phyloP scores from a whole-genome alignment of 1,140 invertebrate genomes.

The Aphelenchoides besseyi region DNA sequence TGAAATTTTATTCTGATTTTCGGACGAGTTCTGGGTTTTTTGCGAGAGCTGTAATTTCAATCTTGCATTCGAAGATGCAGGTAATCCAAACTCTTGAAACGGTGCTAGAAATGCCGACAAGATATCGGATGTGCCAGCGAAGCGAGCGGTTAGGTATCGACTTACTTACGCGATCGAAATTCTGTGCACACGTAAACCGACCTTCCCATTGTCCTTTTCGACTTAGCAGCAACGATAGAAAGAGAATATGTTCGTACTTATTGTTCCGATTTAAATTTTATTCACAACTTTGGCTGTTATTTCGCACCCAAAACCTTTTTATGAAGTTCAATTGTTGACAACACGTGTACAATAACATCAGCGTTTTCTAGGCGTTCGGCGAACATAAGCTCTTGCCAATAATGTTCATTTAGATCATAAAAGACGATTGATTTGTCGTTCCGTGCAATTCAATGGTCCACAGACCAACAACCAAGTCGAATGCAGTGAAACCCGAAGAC shows the following conservation, averaged over 20 bases:
- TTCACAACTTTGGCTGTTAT: neutral
- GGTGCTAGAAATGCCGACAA: neutral
- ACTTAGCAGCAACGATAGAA: neutral
- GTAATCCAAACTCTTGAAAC: slow-evolving; percentile 1
- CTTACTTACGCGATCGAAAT: neutral
- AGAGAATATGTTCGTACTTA: neutral
- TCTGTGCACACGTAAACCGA: neutral
- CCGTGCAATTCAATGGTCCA: neutral
- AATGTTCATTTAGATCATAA: too few relatives aligned
- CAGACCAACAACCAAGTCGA: neutral
- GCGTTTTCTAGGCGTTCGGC: too few relatives aligned
- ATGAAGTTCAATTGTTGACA: too few relatives aligned
- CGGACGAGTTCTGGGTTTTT: neutral
- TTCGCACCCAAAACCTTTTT: too few relatives aligned
- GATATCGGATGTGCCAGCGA: neutral
- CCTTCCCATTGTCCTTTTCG: slow-evolving; percentile 5
- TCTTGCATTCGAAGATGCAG: neutral
- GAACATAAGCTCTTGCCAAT: too few relatives aligned
- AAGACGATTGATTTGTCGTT: too few relatives aligned
- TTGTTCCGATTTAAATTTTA: neutral
- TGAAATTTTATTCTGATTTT: neutral
- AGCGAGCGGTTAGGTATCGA: neutral
- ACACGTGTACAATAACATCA: too few relatives aligned
- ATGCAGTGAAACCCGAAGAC: neutral
- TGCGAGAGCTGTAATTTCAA: neutral